phyloP scores from a whole-genome alignment of 2,888 invertebrate species.

The Desoria tigrina region DNA sequence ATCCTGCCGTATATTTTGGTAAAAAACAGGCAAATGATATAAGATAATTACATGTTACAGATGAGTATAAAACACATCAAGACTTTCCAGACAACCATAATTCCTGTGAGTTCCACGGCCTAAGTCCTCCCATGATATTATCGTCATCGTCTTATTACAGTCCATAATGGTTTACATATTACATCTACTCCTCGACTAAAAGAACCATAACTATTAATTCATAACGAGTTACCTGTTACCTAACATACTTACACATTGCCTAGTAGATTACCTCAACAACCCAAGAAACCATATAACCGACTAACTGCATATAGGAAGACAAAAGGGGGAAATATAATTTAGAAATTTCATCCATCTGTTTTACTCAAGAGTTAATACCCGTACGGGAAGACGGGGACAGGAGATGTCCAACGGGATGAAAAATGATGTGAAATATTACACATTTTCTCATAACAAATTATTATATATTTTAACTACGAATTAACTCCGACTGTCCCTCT shows the following conservation, averaged over 20 bases:
- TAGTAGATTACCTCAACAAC: no score
- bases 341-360: constrained; percentile 16
- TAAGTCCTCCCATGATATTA: no score
- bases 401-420: constrained; percentile 16
- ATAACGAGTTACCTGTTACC: no score
- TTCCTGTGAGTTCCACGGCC: constrained; percentile 27
- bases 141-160: no score
- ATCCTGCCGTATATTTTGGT: no score
- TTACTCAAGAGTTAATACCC: constrained; percentile 12
- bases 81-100: constrained; percentile 47
- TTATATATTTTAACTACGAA: background rate
- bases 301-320: no score
- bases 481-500: no score
- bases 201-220: no score
- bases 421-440: constrained; percentile 22
- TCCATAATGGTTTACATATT: no score
- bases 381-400: constrained; percentile 10
- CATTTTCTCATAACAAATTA: constrained; percentile 23
- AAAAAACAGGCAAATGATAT: constrained; percentile 36
- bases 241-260: no score
- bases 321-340: background rate
- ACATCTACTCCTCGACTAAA: no score
- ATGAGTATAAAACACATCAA: constrained; percentile 46
- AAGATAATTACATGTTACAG: constrained; percentile 49
- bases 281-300: no score